Percentiles rank a stretch among this genome's conserved stretches.
Evolutionary conservation across 2,888 invertebrate genomes (phyloP).

Genomic region (Eumerus sabulonum): DNA sequence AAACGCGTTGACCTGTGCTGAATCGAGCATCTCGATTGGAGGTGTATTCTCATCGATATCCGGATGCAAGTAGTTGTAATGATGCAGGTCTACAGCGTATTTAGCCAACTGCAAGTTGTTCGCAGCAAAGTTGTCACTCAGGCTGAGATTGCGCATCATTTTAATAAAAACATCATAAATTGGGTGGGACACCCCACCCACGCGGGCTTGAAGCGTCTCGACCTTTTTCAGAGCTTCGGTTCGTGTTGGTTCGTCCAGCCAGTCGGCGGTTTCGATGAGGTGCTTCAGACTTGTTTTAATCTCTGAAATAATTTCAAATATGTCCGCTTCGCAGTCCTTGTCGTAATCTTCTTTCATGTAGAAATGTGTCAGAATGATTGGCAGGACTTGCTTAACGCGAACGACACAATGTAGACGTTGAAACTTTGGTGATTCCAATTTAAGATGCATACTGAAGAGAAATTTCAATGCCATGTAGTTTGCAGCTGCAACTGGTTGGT

Average conservation of each 20-base stretch:
- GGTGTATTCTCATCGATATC: conserved; percentile 64
- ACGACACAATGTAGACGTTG: conserved; percentile 64
- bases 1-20: conserved; percentile 75
- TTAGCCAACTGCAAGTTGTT: conserved; percentile 72
- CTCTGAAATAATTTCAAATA: conserved; percentile 72
- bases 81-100: conserved; percentile 70
- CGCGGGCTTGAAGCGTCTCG: conserved; percentile 68
- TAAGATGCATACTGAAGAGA: conserved; percentile 73
- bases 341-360: conserved; percentile 72
- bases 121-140: conserved; percentile 70
- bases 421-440: conserved; percentile 70
- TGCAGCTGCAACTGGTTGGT: conserved; percentile 73
- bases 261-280: conserved; percentile 72
- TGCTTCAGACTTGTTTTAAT: conserved; percentile 71
- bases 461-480: conserved; percentile 76
- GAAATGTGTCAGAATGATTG: conserved; percentile 36
- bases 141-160: conserved; percentile 70
- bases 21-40: conserved; percentile 72
- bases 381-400: conserved; percentile 21
- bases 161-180: conserved; percentile 71
- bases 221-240: conserved; percentile 74
- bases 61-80: conserved; percentile 71
- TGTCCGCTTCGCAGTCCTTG: conserved; percentile 70
- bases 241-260: conserved; percentile 74
- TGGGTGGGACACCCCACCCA: conserved; percentile 72